phyloP scores from a whole-genome alignment of 2,888 invertebrate species.

The Meloe dianella region DNA sequence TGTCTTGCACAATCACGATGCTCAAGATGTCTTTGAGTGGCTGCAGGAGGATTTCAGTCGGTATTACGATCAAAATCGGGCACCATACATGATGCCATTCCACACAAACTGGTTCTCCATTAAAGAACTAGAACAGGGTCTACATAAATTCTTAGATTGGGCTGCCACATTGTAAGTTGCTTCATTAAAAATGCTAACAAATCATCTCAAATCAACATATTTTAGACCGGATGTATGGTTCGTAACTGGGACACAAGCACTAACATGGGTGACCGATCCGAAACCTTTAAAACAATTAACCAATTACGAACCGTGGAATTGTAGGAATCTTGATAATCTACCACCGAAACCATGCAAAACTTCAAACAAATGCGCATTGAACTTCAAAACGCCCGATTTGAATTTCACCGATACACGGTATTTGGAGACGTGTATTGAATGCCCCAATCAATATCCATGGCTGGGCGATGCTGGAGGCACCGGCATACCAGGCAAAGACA shows the following conservation, averaged over 20 bases:
- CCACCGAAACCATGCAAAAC: constrained; percentile 80
- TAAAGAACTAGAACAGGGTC: constrained; percentile 79
- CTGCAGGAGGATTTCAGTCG: constrained; percentile 86
- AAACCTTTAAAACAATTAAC: constrained; percentile 70
- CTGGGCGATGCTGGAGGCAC: constrained; percentile 85
- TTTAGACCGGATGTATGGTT: constrained; percentile 85
- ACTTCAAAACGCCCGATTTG: constrained; percentile 76
- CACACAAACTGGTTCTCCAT: constrained; percentile 97
- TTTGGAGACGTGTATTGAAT: constrained; percentile 85
- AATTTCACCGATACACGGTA: constrained; percentile 85
- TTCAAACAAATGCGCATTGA: constrained; percentile 82
- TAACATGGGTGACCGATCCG: constrained; percentile 91
- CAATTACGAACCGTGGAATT: constrained; percentile 83
- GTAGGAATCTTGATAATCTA: constrained; percentile 71
- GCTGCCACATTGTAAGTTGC: constrained; percentile 70
- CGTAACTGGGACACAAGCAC: constrained; percentile 84
- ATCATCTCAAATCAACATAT: too few relatives aligned
- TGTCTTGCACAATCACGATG: constrained; percentile 86
- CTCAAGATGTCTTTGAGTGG: constrained; percentile 80
- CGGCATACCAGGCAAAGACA: constrained; percentile 79
- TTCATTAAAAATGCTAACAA: too few relatives aligned
- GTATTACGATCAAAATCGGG: constrained; percentile 84
- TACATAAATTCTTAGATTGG: constrained; percentile 88
- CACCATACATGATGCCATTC: constrained; percentile 94
- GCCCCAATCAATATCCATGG: constrained; percentile 88